Evolutionary conservation across 92 coral and sea anemone species (phyloP).

Genomic region (Pocillopora grandis): DNA sequence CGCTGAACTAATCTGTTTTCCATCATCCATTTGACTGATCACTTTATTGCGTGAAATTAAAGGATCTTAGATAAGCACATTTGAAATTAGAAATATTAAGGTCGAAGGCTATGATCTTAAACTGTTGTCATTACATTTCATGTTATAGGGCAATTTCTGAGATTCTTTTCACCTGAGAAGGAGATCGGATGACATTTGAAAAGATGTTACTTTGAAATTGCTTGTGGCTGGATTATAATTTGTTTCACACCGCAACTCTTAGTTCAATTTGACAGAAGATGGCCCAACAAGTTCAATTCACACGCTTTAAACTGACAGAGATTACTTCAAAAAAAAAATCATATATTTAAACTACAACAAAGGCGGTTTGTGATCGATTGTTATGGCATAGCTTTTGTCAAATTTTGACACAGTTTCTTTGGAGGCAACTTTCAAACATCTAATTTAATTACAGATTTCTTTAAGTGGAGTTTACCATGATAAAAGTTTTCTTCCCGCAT

Average conservation of each 20-base stretch:
- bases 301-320: neutral
- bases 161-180: too few relatives aligned
- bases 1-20: too few relatives aligned
- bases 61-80: too few relatives aligned
- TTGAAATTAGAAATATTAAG: too few relatives aligned
- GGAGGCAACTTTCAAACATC: neutral
- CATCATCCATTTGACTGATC: too few relatives aligned
- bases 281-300: neutral
- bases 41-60: too few relatives aligned
- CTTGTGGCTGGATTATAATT: constrained; percentile 22
- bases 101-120: too few relatives aligned
- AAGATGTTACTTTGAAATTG: neutral
- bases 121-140: too few relatives aligned
- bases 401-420: neutral
- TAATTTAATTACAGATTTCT: constrained; percentile 7
- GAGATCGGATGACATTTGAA: neutral
- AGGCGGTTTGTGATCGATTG: neutral
- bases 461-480: neutral
- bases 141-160: too few relatives aligned
- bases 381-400: neutral
- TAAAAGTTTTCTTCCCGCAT: constrained; percentile 14
- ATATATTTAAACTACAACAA: neutral
- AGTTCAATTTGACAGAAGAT: constrained; percentile 2
- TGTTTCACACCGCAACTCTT: constrained; percentile 30
- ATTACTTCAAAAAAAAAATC: neutral